Evolutionary conservation across 2,888 invertebrate genomes (phyloP), one percentile per base, ranked within the genome.

Genomic region (Mythimna albipuncta): DNA sequence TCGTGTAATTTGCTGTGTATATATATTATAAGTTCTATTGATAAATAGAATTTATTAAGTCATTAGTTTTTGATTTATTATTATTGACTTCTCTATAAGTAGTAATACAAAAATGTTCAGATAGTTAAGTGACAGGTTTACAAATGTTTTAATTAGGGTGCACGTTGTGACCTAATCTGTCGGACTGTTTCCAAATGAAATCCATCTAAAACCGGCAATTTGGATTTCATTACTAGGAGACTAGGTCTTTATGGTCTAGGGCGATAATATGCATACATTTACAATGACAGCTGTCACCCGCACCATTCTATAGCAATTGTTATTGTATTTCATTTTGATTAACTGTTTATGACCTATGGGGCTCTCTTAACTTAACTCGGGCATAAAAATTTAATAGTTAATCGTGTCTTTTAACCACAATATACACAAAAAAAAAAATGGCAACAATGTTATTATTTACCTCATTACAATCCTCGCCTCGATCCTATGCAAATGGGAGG

Each of bases 401-500:
- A 75, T 69, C 61, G 16, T 64, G 47, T 52, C 9, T 55, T 70
- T 66, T 41, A 64, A 52, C 50, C 21, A 38, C 64, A 78, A 73
- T 67, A 72, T 59, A 57, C 61, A 59, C 73, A 71, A 71, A 81
- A 77, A 79, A 58, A 10, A 79, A 58, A 10, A 55, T 62, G 9
- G 50, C 77, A 76, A 70, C 64, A 76, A 62, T 71, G 77, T 79
- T 61, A 79, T 68, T 79, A 77, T 82, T 79, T 72, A 76, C 64
- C 64, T 85, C 72, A 75, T 82, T 79, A 83, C 64, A 85, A 79
- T 71, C 47, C 61, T 76, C 57, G 65, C 32, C 55, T 77, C 67
- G 65, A 71, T 69, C 52, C 68, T 67, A 81, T 77, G 82, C 79
- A 84, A 84, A 80, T 75, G 64, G 72, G 61, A 77, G 72, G 76